Conservation (phyloP, 1,140 invertebrate species). For the Anastrepha ludens region DNA sequence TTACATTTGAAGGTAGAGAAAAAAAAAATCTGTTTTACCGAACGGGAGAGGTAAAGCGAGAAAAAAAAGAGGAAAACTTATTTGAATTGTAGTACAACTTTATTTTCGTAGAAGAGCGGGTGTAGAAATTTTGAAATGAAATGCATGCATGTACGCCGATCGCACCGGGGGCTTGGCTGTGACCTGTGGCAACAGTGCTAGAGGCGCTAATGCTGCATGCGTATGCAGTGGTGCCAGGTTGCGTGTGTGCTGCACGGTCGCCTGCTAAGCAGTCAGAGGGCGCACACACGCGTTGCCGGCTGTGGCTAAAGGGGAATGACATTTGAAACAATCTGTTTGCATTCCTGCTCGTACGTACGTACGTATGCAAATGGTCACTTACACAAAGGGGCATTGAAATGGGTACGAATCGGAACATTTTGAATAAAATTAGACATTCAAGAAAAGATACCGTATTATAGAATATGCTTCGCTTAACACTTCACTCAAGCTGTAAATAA, state of each 20-base stretch:
- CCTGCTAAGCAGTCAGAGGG: neutral
- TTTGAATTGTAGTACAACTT: neutral
- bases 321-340: too few species aligned
- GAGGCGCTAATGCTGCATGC: neutral
- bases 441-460: too few species aligned
- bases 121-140: neutral
- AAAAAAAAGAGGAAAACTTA: neutral
- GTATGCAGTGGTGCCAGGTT: neutral
- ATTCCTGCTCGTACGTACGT: too few species aligned
- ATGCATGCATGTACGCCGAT: neutral
- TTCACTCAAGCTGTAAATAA: too few species aligned
- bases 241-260: neutral
- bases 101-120: neutral
- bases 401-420: too few species aligned
- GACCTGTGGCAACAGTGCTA: neutral
- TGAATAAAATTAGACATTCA: too few species aligned
- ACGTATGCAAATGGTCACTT: too few species aligned
- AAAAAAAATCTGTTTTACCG: neutral
- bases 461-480: too few species aligned
- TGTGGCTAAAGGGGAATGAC: too few species aligned
- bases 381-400: too few species aligned
- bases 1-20: neutral
- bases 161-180: neutral
- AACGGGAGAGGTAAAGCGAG: too few species aligned
- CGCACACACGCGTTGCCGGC: too few species aligned